Base-by-base conservation (phyloP, 2,888 invertebrate genomes). In the Eueremaeus valkanovi region DNA sequence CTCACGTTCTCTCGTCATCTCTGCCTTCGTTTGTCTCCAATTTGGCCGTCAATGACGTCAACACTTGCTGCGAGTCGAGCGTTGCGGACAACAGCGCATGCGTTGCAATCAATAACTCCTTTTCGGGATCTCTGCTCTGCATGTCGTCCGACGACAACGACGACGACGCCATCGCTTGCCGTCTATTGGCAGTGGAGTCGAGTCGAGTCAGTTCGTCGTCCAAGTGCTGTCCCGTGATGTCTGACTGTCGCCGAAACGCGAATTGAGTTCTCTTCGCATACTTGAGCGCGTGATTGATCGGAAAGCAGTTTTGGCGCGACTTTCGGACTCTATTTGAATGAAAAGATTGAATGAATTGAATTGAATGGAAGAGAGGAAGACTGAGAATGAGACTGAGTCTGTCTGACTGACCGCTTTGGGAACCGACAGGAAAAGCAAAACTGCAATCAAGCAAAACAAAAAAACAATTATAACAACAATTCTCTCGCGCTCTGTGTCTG, bases 381-480 rank as follows among this genome's bases (percentile, higher is more conserved):
- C n/a, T n/a, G n/a, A n/a, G n/a, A n/a, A n/a, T n/a, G n/a, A n/a
- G n/a, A n/a, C n/a, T n/a, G n/a, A n/a, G n/a, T n/a, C n/a, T n/a
- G n/a, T n/a, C 45, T 70, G 18, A 18, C 33, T 16, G 13, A 42
- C 68, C n/a, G 40, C 49, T 33, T 49, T 45, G 36, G 75, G 27
- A 70, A 33, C 27, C 72, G 70, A 72, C 75, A 75, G n/a, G 70
- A 70, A 13, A 24, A 18, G 42, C 75, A 75, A 72, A 75, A 68
- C 70, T 74, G 36, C 21, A 40, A 9, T 42, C n/a, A 68, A 66
- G 21, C 5, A 74, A 31, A n/a, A n/a, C n/a, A n/a, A n/a, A n/a
- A n/a, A n/a, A n/a, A n/a, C n/a, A n/a, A n/a, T n/a, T n/a, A n/a
- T n/a, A n/a, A n/a, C n/a, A n/a, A n/a, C n/a, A n/a, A n/a, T n/a